A percentile compares a stretch with the other conserved stretches of the same genome.
Conservation (phyloP, 2,797 vertebrate genomes). For the Microctenopoma lineatum region DNA sequence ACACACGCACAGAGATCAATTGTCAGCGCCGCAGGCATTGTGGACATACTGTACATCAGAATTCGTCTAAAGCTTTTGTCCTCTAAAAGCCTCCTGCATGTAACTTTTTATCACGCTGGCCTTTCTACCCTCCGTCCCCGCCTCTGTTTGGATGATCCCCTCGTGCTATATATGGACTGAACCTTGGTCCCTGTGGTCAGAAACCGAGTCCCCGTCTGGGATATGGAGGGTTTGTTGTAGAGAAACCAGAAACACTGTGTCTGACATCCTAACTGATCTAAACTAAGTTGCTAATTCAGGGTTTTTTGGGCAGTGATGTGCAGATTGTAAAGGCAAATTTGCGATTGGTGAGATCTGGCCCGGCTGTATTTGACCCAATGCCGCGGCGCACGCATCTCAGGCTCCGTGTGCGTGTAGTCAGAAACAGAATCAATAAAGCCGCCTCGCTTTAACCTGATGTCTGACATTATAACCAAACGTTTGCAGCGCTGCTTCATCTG, state of each 20-base stretch:
- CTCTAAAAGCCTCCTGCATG: background rate
- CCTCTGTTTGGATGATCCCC: background rate
- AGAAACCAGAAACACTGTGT: too few relatives aligned
- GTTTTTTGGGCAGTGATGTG: background rate
- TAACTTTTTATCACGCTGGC: background rate
- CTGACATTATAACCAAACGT: slow-evolving; percentile 40
- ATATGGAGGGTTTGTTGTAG: too few relatives aligned
- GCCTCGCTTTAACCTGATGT: slow-evolving; percentile 17
- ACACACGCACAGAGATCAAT: slow-evolving; percentile 8
- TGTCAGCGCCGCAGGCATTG: background rate
- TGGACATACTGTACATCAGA: background rate
- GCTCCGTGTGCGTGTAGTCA: background rate
- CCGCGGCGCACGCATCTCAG: background rate
- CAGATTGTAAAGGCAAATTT: background rate
- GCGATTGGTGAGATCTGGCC: background rate
- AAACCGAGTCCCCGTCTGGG: too few relatives aligned
- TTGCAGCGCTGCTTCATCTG: slow-evolving; percentile 35
- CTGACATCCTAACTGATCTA: too few relatives aligned
- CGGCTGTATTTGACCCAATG: background rate
- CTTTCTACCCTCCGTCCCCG: background rate
- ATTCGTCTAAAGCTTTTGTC: background rate
- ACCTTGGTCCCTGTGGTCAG: background rate
- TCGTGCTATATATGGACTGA: background rate
- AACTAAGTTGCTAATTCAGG: too few relatives aligned
- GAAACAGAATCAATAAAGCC: slow-evolving; percentile 25